phyloP scores from a whole-genome alignment of 2,888 invertebrate species.

The Trichopoda pennipes region DNA sequence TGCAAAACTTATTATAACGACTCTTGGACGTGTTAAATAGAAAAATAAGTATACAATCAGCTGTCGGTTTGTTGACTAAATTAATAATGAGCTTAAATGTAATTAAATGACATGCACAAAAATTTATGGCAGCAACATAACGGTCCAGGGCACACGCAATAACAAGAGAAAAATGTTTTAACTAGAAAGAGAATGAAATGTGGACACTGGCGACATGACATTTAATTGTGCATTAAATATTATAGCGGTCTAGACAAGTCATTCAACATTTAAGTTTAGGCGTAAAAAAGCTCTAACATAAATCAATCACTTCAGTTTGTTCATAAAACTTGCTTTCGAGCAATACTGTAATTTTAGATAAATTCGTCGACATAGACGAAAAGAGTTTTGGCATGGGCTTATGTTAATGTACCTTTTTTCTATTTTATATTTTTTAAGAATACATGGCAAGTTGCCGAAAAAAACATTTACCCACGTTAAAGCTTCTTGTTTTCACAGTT shows the following conservation, averaged over 20 bases:
- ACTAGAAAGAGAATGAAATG: slow-evolving; percentile 25
- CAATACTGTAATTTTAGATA: too few relatives aligned
- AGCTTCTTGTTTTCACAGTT: too few relatives aligned
- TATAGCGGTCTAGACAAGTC: neutral
- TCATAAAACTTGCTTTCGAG: too few relatives aligned
- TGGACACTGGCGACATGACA: neutral
- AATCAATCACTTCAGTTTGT: too few relatives aligned
- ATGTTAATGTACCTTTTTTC: too few relatives aligned
- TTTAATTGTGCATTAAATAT: neutral
- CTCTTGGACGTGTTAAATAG: slow-evolving; percentile 25
- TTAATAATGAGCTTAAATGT: slow-evolving; percentile 64
- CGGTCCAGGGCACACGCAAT: slow-evolving; percentile 4
- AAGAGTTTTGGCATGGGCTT: too few relatives aligned
- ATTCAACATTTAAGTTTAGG: too few relatives aligned
- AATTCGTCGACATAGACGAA: too few relatives aligned
- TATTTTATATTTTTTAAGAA: too few relatives aligned
- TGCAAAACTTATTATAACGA: slow-evolving; percentile 52
- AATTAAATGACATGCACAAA: slow-evolving; percentile 59
- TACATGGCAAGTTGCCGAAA: too few relatives aligned
- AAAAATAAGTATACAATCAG: slow-evolving; percentile 44
- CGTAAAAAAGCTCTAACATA: too few relatives aligned
- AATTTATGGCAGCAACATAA: slow-evolving; percentile 22
- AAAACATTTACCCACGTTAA: too few relatives aligned
- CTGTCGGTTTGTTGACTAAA: slow-evolving; percentile 47
- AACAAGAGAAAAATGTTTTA: neutral